Conservation (phyloP, 2,888 invertebrate genomes). For the Frankliniella fusca region DNA sequence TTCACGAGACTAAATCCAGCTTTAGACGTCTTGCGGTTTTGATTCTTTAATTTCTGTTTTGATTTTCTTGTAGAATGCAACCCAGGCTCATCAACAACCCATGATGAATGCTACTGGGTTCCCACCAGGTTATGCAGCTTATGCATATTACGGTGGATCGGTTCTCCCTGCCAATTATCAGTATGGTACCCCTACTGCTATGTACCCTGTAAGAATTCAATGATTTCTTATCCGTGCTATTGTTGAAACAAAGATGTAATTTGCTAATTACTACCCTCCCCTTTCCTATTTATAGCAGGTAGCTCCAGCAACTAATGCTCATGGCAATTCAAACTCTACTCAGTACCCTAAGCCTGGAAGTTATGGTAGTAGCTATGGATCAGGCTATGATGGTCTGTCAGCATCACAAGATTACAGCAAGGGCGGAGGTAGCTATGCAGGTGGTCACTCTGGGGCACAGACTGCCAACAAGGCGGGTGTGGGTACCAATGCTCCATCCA, state of each 20-base stretch:
- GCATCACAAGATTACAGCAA: conserved; percentile 52
- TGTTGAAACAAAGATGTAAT: conserved; percentile 20
- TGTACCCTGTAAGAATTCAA: conserved; percentile 59
- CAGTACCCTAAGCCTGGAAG: conserved; percentile 64
- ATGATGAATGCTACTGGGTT: conserved; percentile 58
- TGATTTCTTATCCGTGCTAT: conserved; percentile 1
- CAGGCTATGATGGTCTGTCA: conserved; percentile 56
- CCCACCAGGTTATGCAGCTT: conserved; percentile 69
- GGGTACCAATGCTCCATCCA: conserved; percentile 45
- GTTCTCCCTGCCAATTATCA: conserved; percentile 64
- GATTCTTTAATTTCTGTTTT: background rate
- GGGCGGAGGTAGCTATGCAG: conserved; percentile 48
- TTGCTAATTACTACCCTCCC: background rate
- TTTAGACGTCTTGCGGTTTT: conserved; percentile 1
- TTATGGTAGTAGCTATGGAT: conserved; percentile 59
- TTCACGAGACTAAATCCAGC: too few species aligned
- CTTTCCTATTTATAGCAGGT: conserved; percentile 54
- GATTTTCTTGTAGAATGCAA: conserved; percentile 46
- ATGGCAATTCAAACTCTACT: conserved; percentile 58
- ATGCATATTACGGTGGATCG: conserved; percentile 64
- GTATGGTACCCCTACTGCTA: conserved; percentile 59
- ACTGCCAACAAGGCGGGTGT: conserved; percentile 51
- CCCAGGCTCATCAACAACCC: conserved; percentile 60
- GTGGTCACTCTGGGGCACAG: conserved; percentile 47
- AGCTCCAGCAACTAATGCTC: conserved; percentile 67